Percentiles rank a stretch among this genome's conserved stretches.
phyloP scores from a whole-genome alignment of 2,797 vertebrate species.

The Hozukius guyotensis region DNA sequence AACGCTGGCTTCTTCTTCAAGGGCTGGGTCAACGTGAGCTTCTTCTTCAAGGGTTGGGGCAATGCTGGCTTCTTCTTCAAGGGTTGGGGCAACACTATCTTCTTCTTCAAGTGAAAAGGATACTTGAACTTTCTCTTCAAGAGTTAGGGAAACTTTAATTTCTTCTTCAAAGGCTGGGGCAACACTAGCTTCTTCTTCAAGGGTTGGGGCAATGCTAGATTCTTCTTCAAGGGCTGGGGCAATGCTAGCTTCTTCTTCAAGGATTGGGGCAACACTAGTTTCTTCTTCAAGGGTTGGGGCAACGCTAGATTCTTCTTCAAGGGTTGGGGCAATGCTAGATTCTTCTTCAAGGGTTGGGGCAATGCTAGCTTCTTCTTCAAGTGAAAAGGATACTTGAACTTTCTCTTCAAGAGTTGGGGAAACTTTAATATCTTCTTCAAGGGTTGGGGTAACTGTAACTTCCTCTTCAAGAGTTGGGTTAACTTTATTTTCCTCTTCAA shows the following conservation, averaged over 20 bases:
- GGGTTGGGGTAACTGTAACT: background rate
- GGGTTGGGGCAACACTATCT: background rate
- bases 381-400: background rate
- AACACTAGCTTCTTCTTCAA: background rate
- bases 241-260: background rate
- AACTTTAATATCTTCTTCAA: background rate
- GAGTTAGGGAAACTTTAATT: too few relatives aligned
- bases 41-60: background rate
- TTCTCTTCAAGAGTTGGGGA: background rate
- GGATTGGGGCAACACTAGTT: background rate
- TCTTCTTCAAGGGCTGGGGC: background rate
- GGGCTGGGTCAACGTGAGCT: too few relatives aligned
- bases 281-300: background rate
- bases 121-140: too few relatives aligned
- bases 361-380: background rate
- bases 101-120: too few relatives aligned
- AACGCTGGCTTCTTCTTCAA: background rate
- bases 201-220: background rate
- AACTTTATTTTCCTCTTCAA: background rate
- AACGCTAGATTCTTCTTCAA: constrained; percentile 13
- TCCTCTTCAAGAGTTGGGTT: background rate
- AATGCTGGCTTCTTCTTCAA: background rate
- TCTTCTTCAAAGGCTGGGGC: background rate
- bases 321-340: background rate
- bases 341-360: constrained; percentile 7